A percentile compares a stretch with the other conserved stretches of the same genome.
Evolutionary conservation across 2,797 vertebrate genomes (phyloP).

Genomic region (Epinephelus coioides): DNA sequence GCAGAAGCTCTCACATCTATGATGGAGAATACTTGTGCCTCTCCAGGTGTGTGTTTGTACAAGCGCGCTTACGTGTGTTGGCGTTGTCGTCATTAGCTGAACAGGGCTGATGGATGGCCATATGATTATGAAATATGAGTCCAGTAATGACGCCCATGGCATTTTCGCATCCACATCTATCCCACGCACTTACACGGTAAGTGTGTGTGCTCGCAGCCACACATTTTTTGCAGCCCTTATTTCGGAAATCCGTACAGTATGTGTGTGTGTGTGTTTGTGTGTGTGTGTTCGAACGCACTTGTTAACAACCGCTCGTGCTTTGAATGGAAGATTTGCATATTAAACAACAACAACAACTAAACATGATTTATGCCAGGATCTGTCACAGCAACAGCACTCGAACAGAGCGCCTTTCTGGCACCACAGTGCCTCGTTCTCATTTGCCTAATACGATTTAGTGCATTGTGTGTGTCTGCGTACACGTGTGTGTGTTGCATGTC

Average conservation of each 20-base stretch:
- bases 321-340: slow-evolving; percentile 80
- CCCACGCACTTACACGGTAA: slow-evolving; percentile 38
- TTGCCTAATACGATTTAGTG: slow-evolving; percentile 80
- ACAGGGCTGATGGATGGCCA: slow-evolving; percentile 66
- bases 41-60: slow-evolving; percentile 13
- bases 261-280: slow-evolving; percentile 17
- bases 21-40: slow-evolving; percentile 15
- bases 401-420: slow-evolving; percentile 59
- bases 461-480: slow-evolving; percentile 34
- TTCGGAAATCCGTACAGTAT: slow-evolving; percentile 28
- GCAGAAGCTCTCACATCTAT: slow-evolving; percentile 21
- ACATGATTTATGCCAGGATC: slow-evolving; percentile 79
- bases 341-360: slow-evolving; percentile 76
- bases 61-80: slow-evolving; percentile 10
- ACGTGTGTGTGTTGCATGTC: slow-evolving; percentile 38
- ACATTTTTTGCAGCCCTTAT: slow-evolving; percentile 12
- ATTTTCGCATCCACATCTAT: slow-evolving; percentile 70
- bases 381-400: slow-evolving; percentile 70
- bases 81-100: slow-evolving; percentile 73
- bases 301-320: slow-evolving; percentile 74
- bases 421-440: slow-evolving; percentile 64
- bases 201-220: slow-evolving; percentile 14
- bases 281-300: slow-evolving; percentile 52
- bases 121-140: slow-evolving; percentile 72
- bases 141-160: slow-evolving; percentile 71